Conservation (phyloP, 2,113 vertebrate genomes). For the Xenus cinereus region DNA sequence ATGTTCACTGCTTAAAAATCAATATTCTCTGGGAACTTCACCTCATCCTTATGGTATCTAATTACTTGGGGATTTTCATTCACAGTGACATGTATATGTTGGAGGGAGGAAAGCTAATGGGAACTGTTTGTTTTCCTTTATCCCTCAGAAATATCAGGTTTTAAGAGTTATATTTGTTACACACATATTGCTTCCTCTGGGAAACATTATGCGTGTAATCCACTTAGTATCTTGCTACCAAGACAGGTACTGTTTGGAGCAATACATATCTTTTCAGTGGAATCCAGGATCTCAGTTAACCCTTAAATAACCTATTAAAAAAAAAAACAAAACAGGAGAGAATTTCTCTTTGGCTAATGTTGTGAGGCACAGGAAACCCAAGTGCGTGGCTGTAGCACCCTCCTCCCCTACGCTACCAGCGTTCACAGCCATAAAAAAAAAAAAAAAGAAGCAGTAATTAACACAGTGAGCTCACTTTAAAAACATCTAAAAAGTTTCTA, state of each 20-base stretch:
- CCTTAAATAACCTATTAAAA: neutral
- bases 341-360: neutral
- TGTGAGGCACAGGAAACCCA: neutral
- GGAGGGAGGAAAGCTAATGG: neutral
- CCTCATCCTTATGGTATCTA: neutral
- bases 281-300: neutral
- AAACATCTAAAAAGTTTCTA: constrained; percentile 39
- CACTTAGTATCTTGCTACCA: neutral
- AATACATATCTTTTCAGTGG: neutral
- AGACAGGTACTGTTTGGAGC: neutral
- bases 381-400: neutral
- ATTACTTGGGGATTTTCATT: neutral
- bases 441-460: neutral
- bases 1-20: neutral
- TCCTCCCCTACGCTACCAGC: neutral
- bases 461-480: constrained; percentile 14
- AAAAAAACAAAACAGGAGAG: neutral
- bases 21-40: neutral
- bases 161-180: neutral
- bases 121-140: neutral
- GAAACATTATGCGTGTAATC: neutral
- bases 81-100: neutral
- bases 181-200: neutral
- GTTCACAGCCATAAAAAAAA: neutral
- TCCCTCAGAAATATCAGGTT: neutral